phyloP scores from a whole-genome alignment of 2,888 invertebrate genomes.

The Epinotia brunnichana region DNA sequence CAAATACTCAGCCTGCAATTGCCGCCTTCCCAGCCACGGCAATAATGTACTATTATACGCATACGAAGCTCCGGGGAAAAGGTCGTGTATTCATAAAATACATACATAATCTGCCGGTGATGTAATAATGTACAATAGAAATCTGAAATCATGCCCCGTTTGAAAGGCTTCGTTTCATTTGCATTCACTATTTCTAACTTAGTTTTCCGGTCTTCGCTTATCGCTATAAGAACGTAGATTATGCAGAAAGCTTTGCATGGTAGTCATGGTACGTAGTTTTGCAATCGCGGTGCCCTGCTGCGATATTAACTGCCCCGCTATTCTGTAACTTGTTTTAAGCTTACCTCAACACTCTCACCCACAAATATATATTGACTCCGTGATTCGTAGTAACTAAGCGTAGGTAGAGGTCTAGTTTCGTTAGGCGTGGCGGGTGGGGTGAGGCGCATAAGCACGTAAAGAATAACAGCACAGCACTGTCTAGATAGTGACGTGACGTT shows the following conservation, averaged over 20 bases:
- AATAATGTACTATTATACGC: too few relatives aligned
- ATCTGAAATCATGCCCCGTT: neutral
- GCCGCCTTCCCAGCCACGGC: too few relatives aligned
- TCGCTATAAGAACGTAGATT: conserved; percentile 46
- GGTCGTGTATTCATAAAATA: neutral
- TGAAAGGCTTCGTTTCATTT: conserved; percentile 14
- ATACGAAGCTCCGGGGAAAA: neutral
- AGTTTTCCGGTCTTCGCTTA: conserved; percentile 42
- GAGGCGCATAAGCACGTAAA: too few relatives aligned
- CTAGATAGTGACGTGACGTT: conserved; percentile 13
- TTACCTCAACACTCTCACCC: too few relatives aligned
- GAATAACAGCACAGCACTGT: too few relatives aligned
- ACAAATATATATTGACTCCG: too few relatives aligned
- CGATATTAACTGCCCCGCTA: conserved; percentile 25
- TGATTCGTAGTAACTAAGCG: too few relatives aligned
- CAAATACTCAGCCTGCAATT: too few relatives aligned
- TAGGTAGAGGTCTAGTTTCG: too few relatives aligned
- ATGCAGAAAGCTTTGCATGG: conserved; percentile 40
- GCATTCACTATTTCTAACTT: conserved; percentile 24
- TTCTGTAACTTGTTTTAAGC: too few relatives aligned
- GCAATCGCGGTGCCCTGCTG: conserved; percentile 31
- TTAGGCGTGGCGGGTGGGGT: too few relatives aligned
- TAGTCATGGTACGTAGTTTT: conserved; percentile 18
- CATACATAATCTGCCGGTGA: neutral
- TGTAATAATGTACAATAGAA: neutral